Base-by-base conservation (phyloP, 1,140 invertebrate species). In the Drosophila bocqueti region DNA sequence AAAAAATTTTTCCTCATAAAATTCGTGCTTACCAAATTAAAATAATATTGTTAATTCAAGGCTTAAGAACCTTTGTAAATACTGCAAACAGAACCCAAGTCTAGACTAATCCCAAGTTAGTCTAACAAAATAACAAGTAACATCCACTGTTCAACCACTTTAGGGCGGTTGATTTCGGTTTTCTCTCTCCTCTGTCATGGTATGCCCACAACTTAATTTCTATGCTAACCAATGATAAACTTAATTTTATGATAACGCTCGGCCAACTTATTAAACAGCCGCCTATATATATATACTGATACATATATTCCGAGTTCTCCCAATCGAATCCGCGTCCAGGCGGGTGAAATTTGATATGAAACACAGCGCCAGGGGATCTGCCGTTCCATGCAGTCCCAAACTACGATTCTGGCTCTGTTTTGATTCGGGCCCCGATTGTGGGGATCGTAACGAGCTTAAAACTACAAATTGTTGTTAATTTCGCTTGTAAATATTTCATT, bases 381-480 rank as follows among this genome's bases (percentile, higher is more conserved):
- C 15, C 21, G 18, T 24, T 57, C 58, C 47, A 62, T 78, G 45
- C 54, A 67, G 55, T 47, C 24, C 16, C 38, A 0, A 46, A 31
- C 40, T 42, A 31, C 45, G 76, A 62, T 38, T 64, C 47, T 60
- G 46, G 16, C 52, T 45, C 61, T 45, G 42, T 68, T 69, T 43
- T 31, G 62, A 76, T 61, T 68, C 29, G 58, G 55, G 45, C 45
- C 43, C 36, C 46, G 62, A 79, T 80, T 38, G 65, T 68, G 45
- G 55, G 24, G 71, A 80, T 76, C 83, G 60, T 75, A 87, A 83
- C 83, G 76, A 83, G 81, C 76, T 71, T 80, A 58, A 68, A 61
- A 71, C 84, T 81, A 89, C 85, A 86, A 86, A 86, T 86, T 86
- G 83, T 81, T 89, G 85, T 84, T 89, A 89, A 89, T 89, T 84